A percentile compares a stretch with the other conserved stretches of the same genome.
These are phyloP conservation scores for Eristalis pertinax DNA, from an alignment of 2,888 invertebrate genomes.

Conservation along the genomic window DNA sequence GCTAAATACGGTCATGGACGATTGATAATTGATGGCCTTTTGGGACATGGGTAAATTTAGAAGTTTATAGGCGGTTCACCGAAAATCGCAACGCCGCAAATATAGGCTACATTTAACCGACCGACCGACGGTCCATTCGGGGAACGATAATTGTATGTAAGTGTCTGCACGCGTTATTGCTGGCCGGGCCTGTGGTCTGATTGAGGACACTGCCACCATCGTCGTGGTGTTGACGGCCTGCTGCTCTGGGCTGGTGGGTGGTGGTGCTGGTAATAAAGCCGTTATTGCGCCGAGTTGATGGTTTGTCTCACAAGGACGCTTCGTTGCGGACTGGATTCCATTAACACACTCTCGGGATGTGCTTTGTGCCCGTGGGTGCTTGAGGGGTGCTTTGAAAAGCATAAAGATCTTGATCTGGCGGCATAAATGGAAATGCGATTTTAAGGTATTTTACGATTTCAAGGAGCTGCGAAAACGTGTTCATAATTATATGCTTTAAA, in stretches of 20 bases:
- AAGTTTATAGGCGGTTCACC: slow-evolving; percentile 28
- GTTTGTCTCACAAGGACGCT: neutral
- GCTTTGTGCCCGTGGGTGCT: neutral
- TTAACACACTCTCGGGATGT: neutral
- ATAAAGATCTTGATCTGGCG: neutral
- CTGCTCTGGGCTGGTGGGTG: neutral
- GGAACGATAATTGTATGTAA: slow-evolving; percentile 16
- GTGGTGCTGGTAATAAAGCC: neutral
- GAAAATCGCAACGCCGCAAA: neutral
- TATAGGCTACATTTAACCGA: slow-evolving; percentile 22
- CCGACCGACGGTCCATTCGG: neutral
- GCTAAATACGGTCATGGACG: slow-evolving; percentile 7
- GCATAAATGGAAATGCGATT: neutral
- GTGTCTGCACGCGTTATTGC: neutral
- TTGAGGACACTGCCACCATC: neutral
- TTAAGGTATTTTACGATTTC: neutral
- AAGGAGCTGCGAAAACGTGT: neutral
- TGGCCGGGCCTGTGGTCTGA: neutral
- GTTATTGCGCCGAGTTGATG: neutral
- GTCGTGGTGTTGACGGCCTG: neutral
- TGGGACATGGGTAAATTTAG: slow-evolving; percentile 33
- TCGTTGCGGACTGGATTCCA: neutral
- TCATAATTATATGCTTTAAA: neutral
- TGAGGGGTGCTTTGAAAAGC: neutral
- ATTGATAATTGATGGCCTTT: slow-evolving; percentile 46